phyloP scores from a whole-genome alignment of 92 coral and sea anemone species.

The Diadumene lineata region DNA sequence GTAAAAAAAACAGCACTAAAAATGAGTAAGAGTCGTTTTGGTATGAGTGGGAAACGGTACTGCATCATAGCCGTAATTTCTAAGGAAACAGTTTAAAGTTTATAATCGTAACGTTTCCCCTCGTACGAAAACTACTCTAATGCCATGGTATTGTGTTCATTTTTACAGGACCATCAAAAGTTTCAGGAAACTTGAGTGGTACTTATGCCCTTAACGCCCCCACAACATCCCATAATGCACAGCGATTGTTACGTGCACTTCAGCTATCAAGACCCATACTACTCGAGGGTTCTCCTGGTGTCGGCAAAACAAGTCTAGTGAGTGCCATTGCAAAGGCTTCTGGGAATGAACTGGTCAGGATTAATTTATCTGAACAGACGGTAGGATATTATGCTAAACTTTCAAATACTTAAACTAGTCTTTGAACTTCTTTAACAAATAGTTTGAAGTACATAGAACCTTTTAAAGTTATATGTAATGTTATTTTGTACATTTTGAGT shows the following conservation, averaged over 20 bases:
- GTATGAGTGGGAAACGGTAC: too few relatives aligned
- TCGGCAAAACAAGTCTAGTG: constrained; percentile 96
- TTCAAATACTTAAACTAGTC: too few relatives aligned
- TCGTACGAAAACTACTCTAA: too few relatives aligned
- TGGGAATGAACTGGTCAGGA: constrained; percentile 85
- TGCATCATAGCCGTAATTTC: too few relatives aligned
- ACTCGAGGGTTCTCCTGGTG: constrained; percentile 99
- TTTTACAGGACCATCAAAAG: constrained; percentile 60
- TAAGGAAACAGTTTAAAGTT: too few relatives aligned
- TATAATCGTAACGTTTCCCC: too few relatives aligned
- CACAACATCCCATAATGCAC: constrained; percentile 91
- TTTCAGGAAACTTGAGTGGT: constrained; percentile 47
- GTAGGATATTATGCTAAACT: constrained; percentile 43
- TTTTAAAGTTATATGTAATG: too few relatives aligned
- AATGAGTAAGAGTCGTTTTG: too few relatives aligned
- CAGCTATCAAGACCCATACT: constrained; percentile 87
- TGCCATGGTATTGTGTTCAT: not conserved
- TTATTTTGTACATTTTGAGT: too few relatives aligned
- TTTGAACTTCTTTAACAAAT: too few relatives aligned
- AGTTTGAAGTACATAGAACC: too few relatives aligned
- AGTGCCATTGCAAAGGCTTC: constrained; percentile 93
- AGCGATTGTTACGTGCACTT: constrained; percentile 78
- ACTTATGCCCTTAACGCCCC: constrained; percentile 86
- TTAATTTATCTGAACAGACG: constrained; percentile 96
- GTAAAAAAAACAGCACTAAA: too few relatives aligned